Base-by-base conservation (phyloP, 2,113 vertebrate species). In the Tenebrosternarchus preto region DNA sequence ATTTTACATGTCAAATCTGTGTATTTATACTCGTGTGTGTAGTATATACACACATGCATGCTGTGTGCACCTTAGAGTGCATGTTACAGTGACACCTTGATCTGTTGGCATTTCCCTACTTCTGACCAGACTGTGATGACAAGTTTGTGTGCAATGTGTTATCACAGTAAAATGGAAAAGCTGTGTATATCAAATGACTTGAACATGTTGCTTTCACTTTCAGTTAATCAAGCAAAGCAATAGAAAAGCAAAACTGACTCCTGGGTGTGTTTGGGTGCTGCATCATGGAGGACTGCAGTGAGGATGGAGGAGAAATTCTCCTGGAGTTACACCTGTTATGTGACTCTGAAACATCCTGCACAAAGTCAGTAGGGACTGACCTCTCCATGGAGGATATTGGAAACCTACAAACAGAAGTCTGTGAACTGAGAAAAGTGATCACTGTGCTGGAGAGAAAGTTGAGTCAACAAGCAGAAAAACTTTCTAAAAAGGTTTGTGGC, bases 321-420 rank as follows among this genome's bases (percentile, higher is more conserved):
- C 66, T 70, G 55, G 50, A 78, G 77, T 55, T 70, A 11, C 66
- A 71, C 9, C 64, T 69, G n/a, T 25, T 31, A 24, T 76, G 64
- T 39, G 64, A 57, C 33, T 1, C 29, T 25, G 27, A 31, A 5
- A 33, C 76, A 4, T 69, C 22, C 33, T 70, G 76, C 29, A 70
- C 66, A 0, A 19, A 5, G 64, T n/a, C 66, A 0, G 76, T 78
- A 4, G 22, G 25, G 31, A 78, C 76, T 1, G 66, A 78, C 7
- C 63, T 78, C 53, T 59, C 56, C 56, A 59, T 59, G 56, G 56
- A 59, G 20, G 56, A 59, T 22, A 59, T 59, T 22, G 56, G 56
- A 22, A 59, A 59, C 56, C 5, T 59, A 22, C 56, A 59, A 22
- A 59, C 56, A n/a, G 56, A 59, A 59, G 56, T 59, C 19, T n/a